Conservation (phyloP, 2,888 invertebrate genomes). For the Agrotis exclamationis region DNA sequence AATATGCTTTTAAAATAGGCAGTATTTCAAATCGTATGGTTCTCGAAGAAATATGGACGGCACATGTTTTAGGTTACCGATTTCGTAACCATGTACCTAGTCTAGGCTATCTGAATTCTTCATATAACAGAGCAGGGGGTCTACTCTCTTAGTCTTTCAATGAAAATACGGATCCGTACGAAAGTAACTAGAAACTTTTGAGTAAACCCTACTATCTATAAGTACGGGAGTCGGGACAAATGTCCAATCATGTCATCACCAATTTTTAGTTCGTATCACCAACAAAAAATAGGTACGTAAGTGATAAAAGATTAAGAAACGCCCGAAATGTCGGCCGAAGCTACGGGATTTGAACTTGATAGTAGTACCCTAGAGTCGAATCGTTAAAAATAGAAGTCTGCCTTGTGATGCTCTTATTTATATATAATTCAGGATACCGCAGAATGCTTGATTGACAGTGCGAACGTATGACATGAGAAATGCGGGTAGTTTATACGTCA, state of each 20-base stretch:
- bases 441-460: slow-evolving; percentile 73
- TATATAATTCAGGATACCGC: slow-evolving; percentile 70
- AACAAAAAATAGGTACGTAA: no score
- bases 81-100: slow-evolving; percentile 39
- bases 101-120: slow-evolving; percentile 64
- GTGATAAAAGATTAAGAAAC: no score
- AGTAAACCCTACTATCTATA: no score
- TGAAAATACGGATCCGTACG: no score
- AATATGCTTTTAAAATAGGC: slow-evolving; percentile 53
- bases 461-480: slow-evolving; percentile 52
- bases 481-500: slow-evolving; percentile 34
- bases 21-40: slow-evolving; percentile 56
- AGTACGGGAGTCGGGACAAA: no score
- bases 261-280: no score
- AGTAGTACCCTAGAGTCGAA: slow-evolving; percentile 10
- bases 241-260: no score
- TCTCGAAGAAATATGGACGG: slow-evolving; percentile 49
- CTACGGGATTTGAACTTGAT: no score
- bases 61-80: slow-evolving; percentile 56
- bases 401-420: slow-evolving; percentile 57
- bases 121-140: slow-evolving; percentile 46
- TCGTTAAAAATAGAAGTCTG: slow-evolving; percentile 72
- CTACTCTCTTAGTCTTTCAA: no score
- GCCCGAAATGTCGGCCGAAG: no score
- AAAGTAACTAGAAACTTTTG: no score